Conservation (phyloP, 2,797 vertebrate species). For the Mareca strepera region DNA sequence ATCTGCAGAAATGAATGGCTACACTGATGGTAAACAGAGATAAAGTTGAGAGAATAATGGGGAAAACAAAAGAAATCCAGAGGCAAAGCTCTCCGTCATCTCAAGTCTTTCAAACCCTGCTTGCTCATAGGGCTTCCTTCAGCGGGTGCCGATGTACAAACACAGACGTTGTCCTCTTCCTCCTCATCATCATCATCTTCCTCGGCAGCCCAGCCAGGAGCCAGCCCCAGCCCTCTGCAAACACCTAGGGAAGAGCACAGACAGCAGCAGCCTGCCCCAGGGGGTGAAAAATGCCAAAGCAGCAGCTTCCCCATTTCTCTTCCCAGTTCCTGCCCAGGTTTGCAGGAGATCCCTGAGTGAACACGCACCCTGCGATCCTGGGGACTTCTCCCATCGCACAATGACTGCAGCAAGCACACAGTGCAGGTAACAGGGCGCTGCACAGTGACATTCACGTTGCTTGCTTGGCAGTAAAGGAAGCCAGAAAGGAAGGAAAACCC, state of each 20-base stretch:
- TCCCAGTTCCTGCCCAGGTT: not conserved
- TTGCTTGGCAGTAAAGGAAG: not conserved
- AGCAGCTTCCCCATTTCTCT: not conserved
- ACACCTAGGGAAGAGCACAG: not conserved
- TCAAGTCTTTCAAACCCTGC: not conserved
- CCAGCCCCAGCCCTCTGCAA: not conserved
- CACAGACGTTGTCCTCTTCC: not conserved
- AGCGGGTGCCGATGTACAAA: not conserved
- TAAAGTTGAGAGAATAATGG: fast-evolving
- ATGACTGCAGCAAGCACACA: not conserved
- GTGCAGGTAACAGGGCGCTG: not conserved
- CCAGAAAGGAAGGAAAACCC: not conserved
- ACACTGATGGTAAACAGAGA: fast-evolving
- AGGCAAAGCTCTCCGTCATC: not conserved
- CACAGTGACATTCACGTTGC: not conserved
- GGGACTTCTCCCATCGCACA: not conserved
- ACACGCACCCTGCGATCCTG: not conserved
- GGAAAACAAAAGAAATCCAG: not conserved
- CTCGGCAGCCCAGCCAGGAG: not conserved
- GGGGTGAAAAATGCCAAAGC: not conserved
- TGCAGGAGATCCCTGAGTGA: not conserved
- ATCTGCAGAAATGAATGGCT: not conserved
- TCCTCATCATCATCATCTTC: not conserved
- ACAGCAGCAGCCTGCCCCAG: not conserved
- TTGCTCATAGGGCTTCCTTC: not conserved